phyloP scores from a whole-genome alignment of 2,797 vertebrate genomes.

The Enteromius anoplus region DNA sequence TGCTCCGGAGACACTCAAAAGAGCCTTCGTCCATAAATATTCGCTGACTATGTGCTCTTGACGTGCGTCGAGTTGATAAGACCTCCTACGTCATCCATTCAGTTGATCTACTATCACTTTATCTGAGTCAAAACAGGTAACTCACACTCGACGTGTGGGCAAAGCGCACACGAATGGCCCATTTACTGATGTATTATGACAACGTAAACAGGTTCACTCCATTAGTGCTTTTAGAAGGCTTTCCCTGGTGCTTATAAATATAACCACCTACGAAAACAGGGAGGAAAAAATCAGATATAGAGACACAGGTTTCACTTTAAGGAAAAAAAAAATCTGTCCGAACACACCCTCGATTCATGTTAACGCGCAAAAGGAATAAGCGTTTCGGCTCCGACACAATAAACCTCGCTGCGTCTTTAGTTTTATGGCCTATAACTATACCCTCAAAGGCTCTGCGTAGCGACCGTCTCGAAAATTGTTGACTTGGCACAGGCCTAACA shows the following conservation, averaged over 20 bases:
- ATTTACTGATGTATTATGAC: slow-evolving; percentile 33
- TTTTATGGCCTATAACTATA: slow-evolving; percentile 51
- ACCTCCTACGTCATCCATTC: slow-evolving; percentile 13
- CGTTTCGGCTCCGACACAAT: slow-evolving; percentile 36
- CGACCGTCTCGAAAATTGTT: slow-evolving; percentile 44
- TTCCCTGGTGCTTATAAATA: slow-evolving; percentile 43
- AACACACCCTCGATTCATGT: slow-evolving; percentile 24
- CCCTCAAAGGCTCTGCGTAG: slow-evolving; percentile 38
- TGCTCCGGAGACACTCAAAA: slow-evolving; percentile 3
- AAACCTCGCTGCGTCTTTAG: slow-evolving; percentile 29
- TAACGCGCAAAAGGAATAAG: slow-evolving; percentile 35
- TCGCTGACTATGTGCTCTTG: slow-evolving; percentile 10
- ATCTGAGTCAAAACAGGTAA: slow-evolving; percentile 43
- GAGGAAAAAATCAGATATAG: slow-evolving; percentile 27
- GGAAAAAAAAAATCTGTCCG: background rate
- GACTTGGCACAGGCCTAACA: slow-evolving; percentile 54
- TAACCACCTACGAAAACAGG: slow-evolving; percentile 46
- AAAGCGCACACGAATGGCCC: slow-evolving; percentile 17
- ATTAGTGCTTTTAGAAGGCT: slow-evolving; percentile 48
- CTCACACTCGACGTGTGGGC: slow-evolving; percentile 18
- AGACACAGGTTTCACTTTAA: slow-evolving; percentile 1
- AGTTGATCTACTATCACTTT: slow-evolving; percentile 42
- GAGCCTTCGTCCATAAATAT: slow-evolving; percentile 33
- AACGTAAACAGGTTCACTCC: slow-evolving; percentile 32
- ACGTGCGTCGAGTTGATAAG: slow-evolving; percentile 23